Evolutionary conservation across 1,140 invertebrate genomes (phyloP).

Genomic region (Drosophila pallidifrons): DNA sequence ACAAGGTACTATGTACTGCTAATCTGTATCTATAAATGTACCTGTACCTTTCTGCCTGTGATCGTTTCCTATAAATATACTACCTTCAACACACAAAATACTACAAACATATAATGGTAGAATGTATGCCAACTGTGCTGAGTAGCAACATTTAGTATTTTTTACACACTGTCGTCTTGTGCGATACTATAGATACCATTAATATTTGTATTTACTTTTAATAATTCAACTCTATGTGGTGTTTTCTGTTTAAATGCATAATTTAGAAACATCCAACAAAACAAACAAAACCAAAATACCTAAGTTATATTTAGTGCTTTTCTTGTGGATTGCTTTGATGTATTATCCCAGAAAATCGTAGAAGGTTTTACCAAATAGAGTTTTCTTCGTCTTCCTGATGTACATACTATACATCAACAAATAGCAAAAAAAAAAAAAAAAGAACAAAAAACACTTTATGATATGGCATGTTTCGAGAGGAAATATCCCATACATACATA

Average conservation of each 20-base stretch:
- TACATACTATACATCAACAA: background rate
- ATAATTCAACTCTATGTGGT: background rate
- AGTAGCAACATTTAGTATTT: background rate
- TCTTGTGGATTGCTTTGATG: constrained; percentile 9
- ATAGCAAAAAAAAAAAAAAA: too few relatives aligned
- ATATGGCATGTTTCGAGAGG: constrained; percentile 1
- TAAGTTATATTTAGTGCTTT: constrained; percentile 16
- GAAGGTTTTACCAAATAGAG: background rate
- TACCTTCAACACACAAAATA: background rate
- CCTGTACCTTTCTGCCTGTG: background rate
- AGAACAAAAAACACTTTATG: background rate
- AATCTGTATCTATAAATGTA: background rate
- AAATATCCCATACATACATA: background rate
- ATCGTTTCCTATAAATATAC: background rate
- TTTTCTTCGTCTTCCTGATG: constrained; percentile 19
- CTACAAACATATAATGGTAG: background rate
- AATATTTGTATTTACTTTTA: background rate
- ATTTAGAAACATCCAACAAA: background rate
- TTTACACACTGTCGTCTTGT: background rate
- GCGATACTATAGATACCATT: background rate
- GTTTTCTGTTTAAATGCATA: constrained; percentile 13
- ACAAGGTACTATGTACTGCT: constrained; percentile 12
- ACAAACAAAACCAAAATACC: background rate
- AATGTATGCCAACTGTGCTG: background rate
- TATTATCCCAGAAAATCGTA: constrained; percentile 7